These are phyloP conservation scores for Rhipidura dahli DNA, from an alignment of 2,113 vertebrate species.

Conservation along the genomic window DNA sequence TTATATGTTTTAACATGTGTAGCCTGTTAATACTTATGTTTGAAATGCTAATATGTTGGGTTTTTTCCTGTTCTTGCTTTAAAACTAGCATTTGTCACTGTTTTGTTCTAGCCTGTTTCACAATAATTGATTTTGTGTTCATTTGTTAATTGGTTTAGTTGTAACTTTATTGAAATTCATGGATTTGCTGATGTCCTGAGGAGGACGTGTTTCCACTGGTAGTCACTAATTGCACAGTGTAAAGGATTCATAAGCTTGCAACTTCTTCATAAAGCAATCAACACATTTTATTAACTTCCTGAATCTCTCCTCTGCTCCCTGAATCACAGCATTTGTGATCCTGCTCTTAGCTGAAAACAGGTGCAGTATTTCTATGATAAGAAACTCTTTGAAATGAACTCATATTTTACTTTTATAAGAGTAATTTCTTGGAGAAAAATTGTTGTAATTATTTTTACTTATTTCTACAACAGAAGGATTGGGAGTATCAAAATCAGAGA, in stretches of 20 bases:
- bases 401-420: slow-evolving; percentile 1
- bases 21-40: background rate
- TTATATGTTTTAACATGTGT: background rate
- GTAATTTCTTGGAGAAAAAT: background rate
- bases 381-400: background rate
- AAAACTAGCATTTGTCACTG: slow-evolving; percentile 4
- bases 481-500: background rate
- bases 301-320: background rate
- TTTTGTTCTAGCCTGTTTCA: slow-evolving; percentile 30
- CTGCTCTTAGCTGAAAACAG: background rate
- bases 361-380: background rate
- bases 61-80: background rate
- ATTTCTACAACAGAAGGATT: background rate
- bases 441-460: background rate
- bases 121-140: slow-evolving; percentile 52
- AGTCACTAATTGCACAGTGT: slow-evolving; percentile 33
- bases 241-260: slow-evolving; percentile 41
- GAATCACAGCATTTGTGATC: background rate
- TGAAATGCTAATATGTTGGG: background rate
- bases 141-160: slow-evolving; percentile 45
- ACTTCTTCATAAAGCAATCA: slow-evolving; percentile 51
- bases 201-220: slow-evolving; percentile 12
- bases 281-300: slow-evolving; percentile 43
- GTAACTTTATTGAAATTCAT: slow-evolving; percentile 58
- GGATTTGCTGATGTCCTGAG: slow-evolving; percentile 47